Evolutionary conservation across 2,113 vertebrate species (phyloP).

Genomic region (Daphoenositta chrysoptera): DNA sequence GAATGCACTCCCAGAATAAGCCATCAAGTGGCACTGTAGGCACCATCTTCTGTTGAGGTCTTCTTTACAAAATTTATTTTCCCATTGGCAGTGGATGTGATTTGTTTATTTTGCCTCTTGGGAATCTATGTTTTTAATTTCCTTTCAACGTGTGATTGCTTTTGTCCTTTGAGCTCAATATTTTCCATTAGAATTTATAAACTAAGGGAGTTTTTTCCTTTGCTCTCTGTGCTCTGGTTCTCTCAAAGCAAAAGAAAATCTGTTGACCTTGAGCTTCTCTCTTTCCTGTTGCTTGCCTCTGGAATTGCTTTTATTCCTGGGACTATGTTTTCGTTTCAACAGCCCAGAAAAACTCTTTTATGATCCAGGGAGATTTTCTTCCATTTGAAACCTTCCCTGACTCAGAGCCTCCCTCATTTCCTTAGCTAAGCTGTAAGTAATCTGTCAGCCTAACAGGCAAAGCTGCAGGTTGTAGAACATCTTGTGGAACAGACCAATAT

Average conservation of each 20-base stretch:
- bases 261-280: background rate
- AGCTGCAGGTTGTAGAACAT: background rate
- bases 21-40: slow-evolving; percentile 29
- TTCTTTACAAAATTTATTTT: background rate
- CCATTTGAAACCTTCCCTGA: background rate
- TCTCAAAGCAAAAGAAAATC: background rate
- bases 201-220: background rate
- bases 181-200: background rate
- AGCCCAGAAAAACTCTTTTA: background rate
- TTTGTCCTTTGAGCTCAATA: background rate
- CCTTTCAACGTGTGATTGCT: background rate
- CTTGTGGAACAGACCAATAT: background rate
- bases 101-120: background rate
- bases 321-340: background rate
- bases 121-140: background rate
- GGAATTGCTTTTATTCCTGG: background rate
- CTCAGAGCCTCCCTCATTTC: background rate
- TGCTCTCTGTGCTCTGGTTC: background rate
- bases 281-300: background rate
- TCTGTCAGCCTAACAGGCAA: background rate
- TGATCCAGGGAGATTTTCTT: background rate
- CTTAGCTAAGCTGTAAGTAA: background rate
- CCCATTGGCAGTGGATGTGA: background rate
- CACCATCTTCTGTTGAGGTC: background rate
- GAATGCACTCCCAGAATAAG: background rate